Base-by-base conservation (phyloP, 2,797 vertebrate genomes). In the Muscicapa comitata region DNA sequence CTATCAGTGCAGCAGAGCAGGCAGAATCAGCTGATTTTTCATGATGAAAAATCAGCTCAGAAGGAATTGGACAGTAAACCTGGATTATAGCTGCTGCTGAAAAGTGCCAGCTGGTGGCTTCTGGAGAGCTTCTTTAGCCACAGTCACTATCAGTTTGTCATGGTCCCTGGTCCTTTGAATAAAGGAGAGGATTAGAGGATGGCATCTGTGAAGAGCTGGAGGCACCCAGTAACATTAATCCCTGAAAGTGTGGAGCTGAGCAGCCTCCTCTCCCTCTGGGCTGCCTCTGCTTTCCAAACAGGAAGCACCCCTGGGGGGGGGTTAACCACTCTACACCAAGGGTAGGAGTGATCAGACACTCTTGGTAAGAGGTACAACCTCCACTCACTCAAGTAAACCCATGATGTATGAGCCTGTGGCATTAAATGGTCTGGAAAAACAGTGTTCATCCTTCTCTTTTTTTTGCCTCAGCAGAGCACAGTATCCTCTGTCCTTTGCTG, bases 271-370 rank as follows among this genome's bases (percentile, higher is more conserved):
- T 63, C 11, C 33, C 28, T 58, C 33, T 6, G 7, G 57, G 13
- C 28, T 80, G 35, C 25, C 31, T 61, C 68, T 72, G 13, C 15
- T 77, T 51, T 67, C 24, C 31, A 78, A 55, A 29, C n/a, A 61
- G 25, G 23, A 53, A 73, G 24, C 31, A 50, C 5, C 7, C 7
- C 10, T 10, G 38, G 38, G 31, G 38, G 38, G 31, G 0, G 0
- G 24, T 7, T 68, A 58, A 78, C 9, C 17, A n/a, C n/a, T 2
- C 9, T 28, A 29, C 47, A 57, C 17, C 43, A 62, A 37, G 23
- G 38, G 51, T 25, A 58, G 33, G 73, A 79, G 43, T 11, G 42
- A 35, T 53, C 54, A 83, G 26, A 21, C 7, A 28, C 4, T 23
- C 19, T 12, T 35, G 38, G 38, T 84, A 70, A 82, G 86, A 67